Evolutionary conservation across 2,113 vertebrate genomes (phyloP), one percentile per base, ranked within the genome.

Genomic region (Thunnus thynnus): DNA sequence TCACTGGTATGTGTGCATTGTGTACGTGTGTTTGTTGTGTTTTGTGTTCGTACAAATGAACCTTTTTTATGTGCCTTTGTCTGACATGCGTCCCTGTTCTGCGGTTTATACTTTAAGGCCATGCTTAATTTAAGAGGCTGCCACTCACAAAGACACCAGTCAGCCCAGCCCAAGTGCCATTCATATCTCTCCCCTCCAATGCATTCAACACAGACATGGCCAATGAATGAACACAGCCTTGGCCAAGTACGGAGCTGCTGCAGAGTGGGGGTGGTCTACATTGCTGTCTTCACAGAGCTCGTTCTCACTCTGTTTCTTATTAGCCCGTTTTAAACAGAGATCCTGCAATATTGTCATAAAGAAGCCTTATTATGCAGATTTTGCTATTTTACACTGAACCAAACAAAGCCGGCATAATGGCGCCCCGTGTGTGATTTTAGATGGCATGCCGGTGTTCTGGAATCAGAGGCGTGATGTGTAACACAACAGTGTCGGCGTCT

Each of bases 61-160:
- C 17, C 57, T 64, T 78, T 82, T 72, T 20, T 70, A 30, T n/a
- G 12, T 14, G 48, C 20, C 30, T 77, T 72, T 85, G 65, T 81
- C 50, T 70, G 74, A 57, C 51, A 7, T 74, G 27, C 48, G 46
- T 63, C 18, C 48, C 47, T 57, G 64, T 70, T 67, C 46, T 57
- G 51, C 57, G 77, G 80, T 78, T 80, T 77, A 84, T 78, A 55
- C 62, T 75, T 79, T 62, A 81, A 70, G 76, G 52, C 48, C 44
- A 20, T 71, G 74, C 65, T 75, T 79, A 54, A 73, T 84, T 85
- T 62, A 81, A 87, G 66, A 66, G 74, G 56, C 79, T 48, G 64
- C 51, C 30, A 58, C 74, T 83, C 80, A 91, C 82, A 90, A 81
- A 86, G 81, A 80, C 76, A 72, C 78, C 78, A 85, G 77, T 90